Conservation (phyloP, 2,888 invertebrate genomes). For the Neoitamus cyanurus region DNA sequence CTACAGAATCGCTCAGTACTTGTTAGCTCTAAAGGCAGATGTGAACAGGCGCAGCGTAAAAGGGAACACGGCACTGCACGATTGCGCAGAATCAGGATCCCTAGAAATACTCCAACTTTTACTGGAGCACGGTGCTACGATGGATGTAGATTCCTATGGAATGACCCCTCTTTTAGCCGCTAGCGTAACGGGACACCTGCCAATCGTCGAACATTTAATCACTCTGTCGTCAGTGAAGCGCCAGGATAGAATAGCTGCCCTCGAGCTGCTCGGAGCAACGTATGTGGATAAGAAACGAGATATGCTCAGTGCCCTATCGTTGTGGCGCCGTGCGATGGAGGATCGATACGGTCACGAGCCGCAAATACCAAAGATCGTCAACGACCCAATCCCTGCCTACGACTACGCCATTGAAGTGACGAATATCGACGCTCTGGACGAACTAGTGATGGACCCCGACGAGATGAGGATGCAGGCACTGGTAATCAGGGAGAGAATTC, state of each 20-base stretch:
- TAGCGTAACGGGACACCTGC: slow-evolving; percentile 90
- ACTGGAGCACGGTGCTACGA: slow-evolving; percentile 86
- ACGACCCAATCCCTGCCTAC: slow-evolving; percentile 85
- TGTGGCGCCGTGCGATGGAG: slow-evolving; percentile 93
- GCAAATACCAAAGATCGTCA: slow-evolving; percentile 79
- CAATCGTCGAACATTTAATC: slow-evolving; percentile 93
- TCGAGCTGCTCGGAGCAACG: slow-evolving; percentile 93
- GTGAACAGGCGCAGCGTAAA: slow-evolving; percentile 93
- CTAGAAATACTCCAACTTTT: slow-evolving; percentile 91
- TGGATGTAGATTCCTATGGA: slow-evolving; percentile 95
- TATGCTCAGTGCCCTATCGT: slow-evolving; percentile 87
- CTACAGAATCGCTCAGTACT: slow-evolving; percentile 87
- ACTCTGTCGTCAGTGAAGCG: slow-evolving; percentile 78
- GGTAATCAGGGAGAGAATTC: slow-evolving; percentile 90
- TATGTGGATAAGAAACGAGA: slow-evolving; percentile 97
- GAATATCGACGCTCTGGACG: slow-evolving; percentile 82
- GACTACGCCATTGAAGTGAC: slow-evolving; percentile 87
- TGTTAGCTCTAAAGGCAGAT: slow-evolving; percentile 86
- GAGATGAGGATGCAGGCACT: slow-evolving; percentile 96
- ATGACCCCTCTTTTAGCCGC: slow-evolving; percentile 97
- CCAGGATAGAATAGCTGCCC: slow-evolving; percentile 86
- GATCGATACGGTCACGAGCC: slow-evolving; percentile 77
- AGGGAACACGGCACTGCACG: slow-evolving; percentile 94
- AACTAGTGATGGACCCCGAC: slow-evolving; percentile 91
- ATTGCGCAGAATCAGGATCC: slow-evolving; percentile 96